Evolutionary conservation across 1,140 invertebrate species (phyloP).

Genomic region (Listronotus bonariensis): DNA sequence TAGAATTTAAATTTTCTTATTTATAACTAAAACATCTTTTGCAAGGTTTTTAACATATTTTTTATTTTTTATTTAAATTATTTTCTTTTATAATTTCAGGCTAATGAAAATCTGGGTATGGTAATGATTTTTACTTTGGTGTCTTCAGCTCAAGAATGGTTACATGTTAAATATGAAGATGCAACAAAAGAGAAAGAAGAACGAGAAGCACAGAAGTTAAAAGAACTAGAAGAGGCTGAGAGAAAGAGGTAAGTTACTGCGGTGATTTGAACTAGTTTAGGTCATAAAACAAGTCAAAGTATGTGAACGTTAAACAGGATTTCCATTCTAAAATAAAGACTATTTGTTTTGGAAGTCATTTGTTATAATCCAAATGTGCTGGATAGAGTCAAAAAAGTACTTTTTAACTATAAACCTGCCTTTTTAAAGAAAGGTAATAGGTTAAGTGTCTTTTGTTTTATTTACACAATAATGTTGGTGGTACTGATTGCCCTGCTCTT

Average conservation of each 20-base stretch:
- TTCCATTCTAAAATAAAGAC: too few relatives aligned
- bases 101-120: constrained; percentile 86
- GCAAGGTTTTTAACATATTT: neutral
- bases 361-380: too few relatives aligned
- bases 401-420: too few relatives aligned
- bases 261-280: neutral
- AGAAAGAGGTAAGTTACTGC: constrained; percentile 59
- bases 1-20: neutral
- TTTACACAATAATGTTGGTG: too few relatives aligned
- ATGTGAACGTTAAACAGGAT: too few relatives aligned
- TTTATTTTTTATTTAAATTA: neutral
- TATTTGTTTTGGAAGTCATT: too few relatives aligned
- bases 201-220: constrained; percentile 67
- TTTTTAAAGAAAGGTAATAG: too few relatives aligned
- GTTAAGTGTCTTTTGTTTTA: too few relatives aligned
- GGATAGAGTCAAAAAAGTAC: too few relatives aligned
- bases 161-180: constrained; percentile 82
- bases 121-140: constrained; percentile 97
- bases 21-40: neutral
- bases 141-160: constrained; percentile 89
- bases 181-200: constrained; percentile 75
- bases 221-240: constrained; percentile 86
- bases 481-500: too few relatives aligned
- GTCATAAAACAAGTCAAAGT: too few relatives aligned
- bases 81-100: constrained; percentile 12